Evolutionary conservation across 2,888 invertebrate genomes (phyloP).

Genomic region (Pinctada fucata): DNA sequence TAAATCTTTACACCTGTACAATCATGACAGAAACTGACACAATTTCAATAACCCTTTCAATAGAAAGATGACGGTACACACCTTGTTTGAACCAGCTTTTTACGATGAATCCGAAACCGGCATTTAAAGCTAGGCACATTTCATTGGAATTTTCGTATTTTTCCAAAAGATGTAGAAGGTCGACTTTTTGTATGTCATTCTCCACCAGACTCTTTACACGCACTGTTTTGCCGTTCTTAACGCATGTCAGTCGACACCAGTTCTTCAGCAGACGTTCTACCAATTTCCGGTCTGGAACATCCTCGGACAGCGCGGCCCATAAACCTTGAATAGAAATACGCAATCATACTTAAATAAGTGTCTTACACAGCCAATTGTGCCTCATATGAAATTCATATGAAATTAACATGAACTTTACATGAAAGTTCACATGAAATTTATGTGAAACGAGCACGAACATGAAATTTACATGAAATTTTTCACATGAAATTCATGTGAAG

Average conservation of each 20-base stretch:
- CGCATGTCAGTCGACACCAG: constrained; percentile 67
- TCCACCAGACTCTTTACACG: constrained; percentile 59
- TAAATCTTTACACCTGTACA: too few relatives aligned
- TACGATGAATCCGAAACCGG: constrained; percentile 64
- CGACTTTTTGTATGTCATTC: constrained; percentile 59
- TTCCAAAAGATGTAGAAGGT: constrained; percentile 61
- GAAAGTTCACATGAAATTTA: too few relatives aligned
- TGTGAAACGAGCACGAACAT: too few relatives aligned
- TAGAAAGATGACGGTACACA: constrained; percentile 19
- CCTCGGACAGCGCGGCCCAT: constrained; percentile 76
- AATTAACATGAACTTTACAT: too few relatives aligned
- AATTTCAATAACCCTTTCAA: too few relatives aligned
- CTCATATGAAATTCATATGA: too few relatives aligned
- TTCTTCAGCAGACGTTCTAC: constrained; percentile 77
- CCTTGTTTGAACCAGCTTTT: constrained; percentile 65
- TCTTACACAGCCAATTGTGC: too few relatives aligned
- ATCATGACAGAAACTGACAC: too few relatives aligned
- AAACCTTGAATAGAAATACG: constrained; percentile 68
- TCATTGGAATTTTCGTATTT: constrained; percentile 67
- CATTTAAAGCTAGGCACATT: constrained; percentile 65
- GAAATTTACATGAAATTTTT: too few relatives aligned
- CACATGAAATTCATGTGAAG: too few relatives aligned
- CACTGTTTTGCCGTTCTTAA: constrained; percentile 59
- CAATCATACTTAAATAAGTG: not conserved
- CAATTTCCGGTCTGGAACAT: constrained; percentile 64